Evolutionary conservation across 2,888 invertebrate genomes (phyloP).

Genomic region (Anarsia innoxiella): DNA sequence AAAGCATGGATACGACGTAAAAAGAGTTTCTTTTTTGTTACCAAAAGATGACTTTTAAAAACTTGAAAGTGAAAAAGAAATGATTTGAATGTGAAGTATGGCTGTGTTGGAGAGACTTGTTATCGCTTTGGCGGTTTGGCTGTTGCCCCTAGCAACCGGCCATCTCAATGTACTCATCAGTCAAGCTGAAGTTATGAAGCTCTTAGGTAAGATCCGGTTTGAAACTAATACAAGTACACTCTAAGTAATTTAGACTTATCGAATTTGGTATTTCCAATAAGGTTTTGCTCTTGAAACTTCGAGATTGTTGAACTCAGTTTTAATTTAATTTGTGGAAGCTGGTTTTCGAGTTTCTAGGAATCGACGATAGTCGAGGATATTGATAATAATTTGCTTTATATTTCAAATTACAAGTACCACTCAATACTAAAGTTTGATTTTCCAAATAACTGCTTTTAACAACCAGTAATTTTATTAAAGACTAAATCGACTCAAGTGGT

Average conservation of each 20-base stretch:
- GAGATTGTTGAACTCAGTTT: too few species aligned
- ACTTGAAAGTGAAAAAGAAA: slow-evolving; percentile 58
- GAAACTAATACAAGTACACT: slow-evolving; percentile 9
- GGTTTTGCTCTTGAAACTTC: too few species aligned
- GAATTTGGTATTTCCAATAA: slow-evolving; percentile 4
- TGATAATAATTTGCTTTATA: too few species aligned
- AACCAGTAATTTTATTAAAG: too few species aligned
- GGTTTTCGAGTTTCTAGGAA: too few species aligned
- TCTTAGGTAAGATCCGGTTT: slow-evolving; percentile 78
- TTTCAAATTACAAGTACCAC: too few species aligned
- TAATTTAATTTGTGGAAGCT: too few species aligned
- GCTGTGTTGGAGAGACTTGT: slow-evolving; percentile 54
- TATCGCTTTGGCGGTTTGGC: slow-evolving; percentile 59
- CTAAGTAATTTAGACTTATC: slow-evolving; percentile 1
- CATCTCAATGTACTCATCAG: slow-evolving; percentile 88
- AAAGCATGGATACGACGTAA: slow-evolving; percentile 34
- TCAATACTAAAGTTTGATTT: too few species aligned
- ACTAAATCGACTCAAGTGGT: too few species aligned
- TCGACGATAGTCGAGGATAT: too few species aligned
- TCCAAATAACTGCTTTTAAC: too few species aligned
- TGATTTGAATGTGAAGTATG: slow-evolving; percentile 51
- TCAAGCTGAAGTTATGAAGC: slow-evolving; percentile 85
- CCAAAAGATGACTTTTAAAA: slow-evolving; percentile 29
- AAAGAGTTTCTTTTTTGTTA: slow-evolving; percentile 14
- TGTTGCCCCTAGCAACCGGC: slow-evolving; percentile 76